Percentiles rank a stretch among this genome's conserved stretches.
Conservation (phyloP, 2,113 vertebrate genomes). For the Rostratula benghalensis region DNA sequence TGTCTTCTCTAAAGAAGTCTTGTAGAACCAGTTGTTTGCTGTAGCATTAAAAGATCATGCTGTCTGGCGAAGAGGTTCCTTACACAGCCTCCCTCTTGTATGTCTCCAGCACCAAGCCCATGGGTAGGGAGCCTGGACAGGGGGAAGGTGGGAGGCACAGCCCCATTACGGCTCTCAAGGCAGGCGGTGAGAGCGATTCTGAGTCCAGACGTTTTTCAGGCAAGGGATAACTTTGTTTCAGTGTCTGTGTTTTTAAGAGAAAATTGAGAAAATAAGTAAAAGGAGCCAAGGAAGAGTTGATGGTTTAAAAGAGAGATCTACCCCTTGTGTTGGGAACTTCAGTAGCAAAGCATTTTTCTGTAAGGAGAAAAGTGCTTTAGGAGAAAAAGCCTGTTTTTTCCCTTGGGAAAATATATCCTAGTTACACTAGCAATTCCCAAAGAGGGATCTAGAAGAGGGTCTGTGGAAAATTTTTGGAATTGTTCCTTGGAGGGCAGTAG, state of each 20-base stretch:
- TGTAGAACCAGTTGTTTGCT: neutral
- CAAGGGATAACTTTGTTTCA: neutral
- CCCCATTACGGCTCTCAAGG: accelerated
- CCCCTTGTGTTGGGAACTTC: neutral
- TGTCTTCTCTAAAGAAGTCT: neutral
- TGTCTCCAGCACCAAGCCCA: neutral
- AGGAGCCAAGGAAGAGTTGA: neutral
- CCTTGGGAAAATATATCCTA: neutral
- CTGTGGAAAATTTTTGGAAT: neutral
- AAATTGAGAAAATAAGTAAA: neutral
- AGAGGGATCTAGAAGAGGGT: neutral
- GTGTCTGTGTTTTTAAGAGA: neutral
- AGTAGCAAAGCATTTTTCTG: neutral
- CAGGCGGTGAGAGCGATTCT: neutral
- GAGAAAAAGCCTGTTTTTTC: neutral
- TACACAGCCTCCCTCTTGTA: neutral
- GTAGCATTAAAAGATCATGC: neutral
- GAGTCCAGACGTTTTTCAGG: neutral
- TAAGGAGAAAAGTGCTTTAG: neutral
- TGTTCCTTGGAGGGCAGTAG: neutral
- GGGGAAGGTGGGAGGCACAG: neutral
- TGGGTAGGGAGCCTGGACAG: accelerated
- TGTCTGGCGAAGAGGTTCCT: neutral
- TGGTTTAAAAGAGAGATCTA: neutral
- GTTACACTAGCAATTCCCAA: neutral